Conservation (phyloP, 1,140 invertebrate species). For the Hyposmocoma kahamanoa region DNA sequence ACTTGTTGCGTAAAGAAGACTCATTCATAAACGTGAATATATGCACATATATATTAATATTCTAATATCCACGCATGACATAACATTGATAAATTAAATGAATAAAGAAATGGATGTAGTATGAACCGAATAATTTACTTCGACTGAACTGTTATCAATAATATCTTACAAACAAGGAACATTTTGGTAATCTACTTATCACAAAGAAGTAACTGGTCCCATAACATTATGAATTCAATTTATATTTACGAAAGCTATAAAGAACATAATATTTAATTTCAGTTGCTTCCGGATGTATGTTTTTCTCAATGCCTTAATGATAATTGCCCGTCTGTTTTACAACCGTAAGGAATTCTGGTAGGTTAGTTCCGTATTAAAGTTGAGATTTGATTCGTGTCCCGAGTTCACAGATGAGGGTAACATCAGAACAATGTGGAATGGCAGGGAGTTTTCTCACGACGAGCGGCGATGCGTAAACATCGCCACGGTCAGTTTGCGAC, state of each 20-base stretch:
- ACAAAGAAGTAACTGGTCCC: too few species aligned
- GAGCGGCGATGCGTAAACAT: constrained; percentile 48
- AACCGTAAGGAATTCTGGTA: not conserved
- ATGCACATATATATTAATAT: not conserved
- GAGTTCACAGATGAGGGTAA: constrained; percentile 44
- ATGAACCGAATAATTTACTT: too few species aligned
- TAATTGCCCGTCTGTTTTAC: constrained; percentile 1
- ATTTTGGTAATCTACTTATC: too few species aligned
- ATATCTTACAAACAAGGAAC: too few species aligned
- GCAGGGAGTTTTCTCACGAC: constrained; percentile 55
- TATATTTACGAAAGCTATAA: too few species aligned
- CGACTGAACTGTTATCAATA: too few species aligned
- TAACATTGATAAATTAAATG: not conserved
- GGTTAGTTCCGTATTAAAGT: not conserved
- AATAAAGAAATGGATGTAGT: too few species aligned
- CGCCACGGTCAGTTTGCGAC: constrained; percentile 52
- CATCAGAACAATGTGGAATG: constrained; percentile 49
- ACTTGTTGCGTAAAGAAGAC: constrained; percentile 30
- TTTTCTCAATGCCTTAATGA: too few species aligned
- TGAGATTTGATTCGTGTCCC: constrained; percentile 22
- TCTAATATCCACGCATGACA: not conserved
- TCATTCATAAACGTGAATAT: constrained; percentile 22
- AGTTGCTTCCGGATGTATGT: too few species aligned
- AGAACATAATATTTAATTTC: too few species aligned
- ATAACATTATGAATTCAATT: too few species aligned